phyloP scores from a whole-genome alignment of 2,113 vertebrate genomes.

The Probosciger aterrimus region DNA sequence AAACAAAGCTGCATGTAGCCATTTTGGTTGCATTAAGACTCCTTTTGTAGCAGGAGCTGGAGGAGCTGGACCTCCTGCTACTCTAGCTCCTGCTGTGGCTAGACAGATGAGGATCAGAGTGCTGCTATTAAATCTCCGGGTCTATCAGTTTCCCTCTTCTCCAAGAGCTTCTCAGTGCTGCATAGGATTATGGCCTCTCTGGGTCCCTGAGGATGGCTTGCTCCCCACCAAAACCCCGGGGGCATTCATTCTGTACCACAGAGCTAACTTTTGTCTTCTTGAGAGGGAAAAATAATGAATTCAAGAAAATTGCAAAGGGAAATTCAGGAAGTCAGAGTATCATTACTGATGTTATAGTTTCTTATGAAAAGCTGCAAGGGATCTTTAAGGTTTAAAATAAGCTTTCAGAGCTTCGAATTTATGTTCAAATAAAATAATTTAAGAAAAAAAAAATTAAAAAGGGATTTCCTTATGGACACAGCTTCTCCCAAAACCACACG shows the following conservation, averaged over 20 bases:
- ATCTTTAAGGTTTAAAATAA: conserved; percentile 29
- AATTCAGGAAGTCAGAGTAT: conserved; percentile 19
- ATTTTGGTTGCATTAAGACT: background rate
- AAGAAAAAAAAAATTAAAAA: background rate
- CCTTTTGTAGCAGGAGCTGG: background rate
- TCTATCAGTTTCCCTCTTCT: background rate
- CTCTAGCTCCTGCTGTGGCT: background rate
- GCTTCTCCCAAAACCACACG: background rate
- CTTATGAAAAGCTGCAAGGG: conserved; percentile 16
- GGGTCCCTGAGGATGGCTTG: background rate
- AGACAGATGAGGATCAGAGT: background rate
- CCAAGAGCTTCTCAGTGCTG: background rate
- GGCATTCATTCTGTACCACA: background rate
- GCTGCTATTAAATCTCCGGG: background rate
- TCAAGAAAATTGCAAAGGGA: background rate
- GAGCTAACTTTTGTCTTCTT: background rate
- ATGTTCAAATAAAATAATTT: background rate
- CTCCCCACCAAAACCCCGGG: background rate
- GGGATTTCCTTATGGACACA: conserved; percentile 28
- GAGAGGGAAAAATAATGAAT: background rate
- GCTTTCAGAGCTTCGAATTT: background rate
- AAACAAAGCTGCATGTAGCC: background rate
- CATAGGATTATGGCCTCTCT: background rate
- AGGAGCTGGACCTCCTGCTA: background rate
- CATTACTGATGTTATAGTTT: conserved; percentile 16